Percentiles rank a stretch among this genome's conserved stretches.
Conservation (phyloP, 2,113 vertebrate species). For the Actinemys pallida region DNA sequence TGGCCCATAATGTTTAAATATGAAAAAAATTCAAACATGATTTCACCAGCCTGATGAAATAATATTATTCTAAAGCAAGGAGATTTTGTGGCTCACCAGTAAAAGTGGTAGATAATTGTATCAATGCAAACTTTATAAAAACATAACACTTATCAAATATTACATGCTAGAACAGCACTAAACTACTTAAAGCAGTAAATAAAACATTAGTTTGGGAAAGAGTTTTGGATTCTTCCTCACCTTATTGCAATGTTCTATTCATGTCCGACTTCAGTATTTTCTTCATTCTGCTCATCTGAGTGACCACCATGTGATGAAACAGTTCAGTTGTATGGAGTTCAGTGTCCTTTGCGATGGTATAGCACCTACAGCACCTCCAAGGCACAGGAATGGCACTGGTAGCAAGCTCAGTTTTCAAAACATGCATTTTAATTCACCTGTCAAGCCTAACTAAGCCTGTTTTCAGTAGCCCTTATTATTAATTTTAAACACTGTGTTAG, state of each 20-base stretch:
- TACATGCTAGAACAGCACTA: constrained; percentile 54
- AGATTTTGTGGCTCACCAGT: background rate
- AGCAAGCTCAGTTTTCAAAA: background rate
- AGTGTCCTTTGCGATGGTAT: background rate
- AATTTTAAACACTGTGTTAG: background rate
- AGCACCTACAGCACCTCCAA: background rate
- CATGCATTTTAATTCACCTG: background rate
- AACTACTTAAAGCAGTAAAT: constrained; percentile 68
- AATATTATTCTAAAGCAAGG: constrained; percentile 24
- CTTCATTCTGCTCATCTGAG: constrained; percentile 58
- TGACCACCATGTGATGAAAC: constrained; percentile 47
- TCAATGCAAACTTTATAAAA: constrained; percentile 68
- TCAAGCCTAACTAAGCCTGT: background rate
- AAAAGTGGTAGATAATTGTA: constrained; percentile 38
- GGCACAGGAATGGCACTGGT: accelerated
- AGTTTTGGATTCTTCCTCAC: constrained; percentile 57
- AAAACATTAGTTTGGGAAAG: constrained; percentile 70
- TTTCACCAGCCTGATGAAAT: background rate
- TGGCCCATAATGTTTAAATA: constrained; percentile 38
- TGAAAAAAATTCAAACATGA: constrained; percentile 30
- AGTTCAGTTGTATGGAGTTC: background rate
- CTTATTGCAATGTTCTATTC: constrained; percentile 75
- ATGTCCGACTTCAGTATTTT: constrained; percentile 26
- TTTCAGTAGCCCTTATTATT: background rate
- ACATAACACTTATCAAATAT: constrained; percentile 55